Base-by-base conservation (phyloP, 1,140 invertebrate species). In the Papilio polytes region DNA sequence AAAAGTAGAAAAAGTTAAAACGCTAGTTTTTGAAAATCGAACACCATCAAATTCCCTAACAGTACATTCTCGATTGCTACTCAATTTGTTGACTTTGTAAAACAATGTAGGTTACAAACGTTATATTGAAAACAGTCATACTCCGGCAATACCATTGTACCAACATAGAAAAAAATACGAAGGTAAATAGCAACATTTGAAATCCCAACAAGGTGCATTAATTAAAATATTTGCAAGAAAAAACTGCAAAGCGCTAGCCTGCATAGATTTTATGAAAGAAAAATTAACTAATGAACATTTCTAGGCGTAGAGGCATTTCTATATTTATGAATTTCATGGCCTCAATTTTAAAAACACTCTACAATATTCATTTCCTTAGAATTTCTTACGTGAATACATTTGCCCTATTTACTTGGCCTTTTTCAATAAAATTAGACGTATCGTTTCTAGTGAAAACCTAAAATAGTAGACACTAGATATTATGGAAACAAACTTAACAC, bases 301-400 rank as follows among this genome's bases (percentile, higher is more conserved):
- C 59, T 63, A 63, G 59, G 59, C 10, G 59, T 63, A 56, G 53
- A 56, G n/a, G 53, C 53, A 56, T 56, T 63, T 26, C 59, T 22
- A 12, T 63, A 63, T 22, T 59, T 22, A 63, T 63, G 59, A 63
- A 63, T 63, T 63, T 63, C 59, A 63, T 63, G 20, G 59, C 59
- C 59, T 26, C 59, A 63, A 63, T 63, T 63, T 22, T 9, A 22
- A 63, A 63, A 63, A 59, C n/a, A 59, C n/a, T 22, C 59, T 26
- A 63, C 10, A 63, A 4, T 26, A 26, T 26, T 22, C 15, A 56
- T 20, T 56, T 63, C 20, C 59, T 22, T 63, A 63, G 59, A 63
- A 63, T 63, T 26, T 13, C 59, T 63, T 10, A 20, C 20, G 59
- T 63, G 59, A 63, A 63, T 63, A 63, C 20, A 63, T 12, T 63